These are phyloP conservation scores for Brachionichthys hirsutus DNA, from an alignment of 2,113 vertebrate species.

Conservation along the genomic window DNA sequence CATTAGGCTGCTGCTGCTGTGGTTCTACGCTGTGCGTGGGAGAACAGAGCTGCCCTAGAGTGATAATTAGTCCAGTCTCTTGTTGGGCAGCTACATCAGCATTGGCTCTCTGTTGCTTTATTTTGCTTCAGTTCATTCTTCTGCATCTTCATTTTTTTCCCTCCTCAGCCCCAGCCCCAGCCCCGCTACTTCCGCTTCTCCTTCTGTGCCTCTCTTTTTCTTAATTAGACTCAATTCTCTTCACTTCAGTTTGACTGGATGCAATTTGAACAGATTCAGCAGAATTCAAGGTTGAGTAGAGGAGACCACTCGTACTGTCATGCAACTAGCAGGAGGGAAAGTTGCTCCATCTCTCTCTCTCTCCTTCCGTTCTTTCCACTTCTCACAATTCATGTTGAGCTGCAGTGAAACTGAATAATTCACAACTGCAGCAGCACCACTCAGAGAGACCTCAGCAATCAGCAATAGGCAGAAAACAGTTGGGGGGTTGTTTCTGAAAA, in stretches of 20 bases:
- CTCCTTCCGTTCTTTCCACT: slow-evolving; percentile 30
- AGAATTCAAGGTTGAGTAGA: slow-evolving; percentile 24
- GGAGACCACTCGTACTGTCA: slow-evolving; percentile 1
- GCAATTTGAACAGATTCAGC: slow-evolving; percentile 29
- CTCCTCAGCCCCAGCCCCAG: slow-evolving; percentile 17
- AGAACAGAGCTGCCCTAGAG: slow-evolving; percentile 63
- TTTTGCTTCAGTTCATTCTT: slow-evolving; percentile 30
- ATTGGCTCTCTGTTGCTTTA: slow-evolving; percentile 16
- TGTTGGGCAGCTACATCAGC: slow-evolving; percentile 51
- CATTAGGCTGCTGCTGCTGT: slow-evolving; percentile 39
- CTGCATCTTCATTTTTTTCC: slow-evolving; percentile 2
- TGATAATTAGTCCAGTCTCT: slow-evolving; percentile 67
- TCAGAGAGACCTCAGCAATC: slow-evolving; percentile 39
- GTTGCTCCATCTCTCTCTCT: slow-evolving; percentile 6
- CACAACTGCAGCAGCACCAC: slow-evolving; percentile 58
- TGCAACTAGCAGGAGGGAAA: slow-evolving; percentile 12
- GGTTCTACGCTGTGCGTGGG: slow-evolving; percentile 32
- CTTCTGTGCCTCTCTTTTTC: slow-evolving; percentile 9
- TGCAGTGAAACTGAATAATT: slow-evolving; percentile 71
- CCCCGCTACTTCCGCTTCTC: slow-evolving; percentile 31
- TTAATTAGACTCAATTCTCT: slow-evolving; percentile 53
- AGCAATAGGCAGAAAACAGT: slow-evolving; percentile 48
- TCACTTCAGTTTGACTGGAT: slow-evolving; percentile 35
- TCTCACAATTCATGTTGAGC: slow-evolving; percentile 52
- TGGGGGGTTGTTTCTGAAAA: slow-evolving; percentile 48